Percentiles rank a stretch among this genome's conserved stretches.
These are phyloP conservation scores for Zosterops hypoxanthus DNA, from an alignment of 2,113 vertebrate species.

Conservation along the genomic window DNA sequence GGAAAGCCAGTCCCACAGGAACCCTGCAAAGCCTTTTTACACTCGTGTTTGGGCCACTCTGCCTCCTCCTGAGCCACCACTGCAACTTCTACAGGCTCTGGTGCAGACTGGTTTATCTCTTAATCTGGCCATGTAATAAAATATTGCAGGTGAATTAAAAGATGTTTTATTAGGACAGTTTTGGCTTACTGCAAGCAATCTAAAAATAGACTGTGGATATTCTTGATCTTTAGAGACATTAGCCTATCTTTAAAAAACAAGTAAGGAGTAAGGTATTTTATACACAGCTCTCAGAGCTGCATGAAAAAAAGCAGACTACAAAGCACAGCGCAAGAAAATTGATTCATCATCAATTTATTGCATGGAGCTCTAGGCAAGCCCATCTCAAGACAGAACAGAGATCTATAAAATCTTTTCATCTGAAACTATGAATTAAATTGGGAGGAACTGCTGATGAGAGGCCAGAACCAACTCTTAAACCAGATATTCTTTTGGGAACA, in stretches of 20 bases:
- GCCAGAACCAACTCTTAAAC: not conserved
- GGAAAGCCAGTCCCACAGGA: not conserved
- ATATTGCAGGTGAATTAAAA: not conserved
- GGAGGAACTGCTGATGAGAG: conserved; percentile 18
- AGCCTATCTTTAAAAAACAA: conserved; percentile 28
- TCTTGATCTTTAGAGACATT: conserved; percentile 1
- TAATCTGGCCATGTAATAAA: not conserved
- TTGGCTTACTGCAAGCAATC: not conserved
- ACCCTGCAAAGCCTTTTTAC: not conserved
- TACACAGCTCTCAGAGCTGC: not conserved
- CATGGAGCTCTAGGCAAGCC: conserved; percentile 31
- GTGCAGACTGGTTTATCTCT: not conserved
- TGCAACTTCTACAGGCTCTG: not conserved
- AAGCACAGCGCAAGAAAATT: conserved; percentile 27
- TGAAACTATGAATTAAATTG: conserved; percentile 46
- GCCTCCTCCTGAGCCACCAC: accelerated
- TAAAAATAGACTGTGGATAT: conserved; percentile 7
- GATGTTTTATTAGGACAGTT: not conserved
- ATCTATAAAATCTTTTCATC: conserved; percentile 59
- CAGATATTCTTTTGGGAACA: not conserved
- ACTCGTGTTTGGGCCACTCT: not conserved
- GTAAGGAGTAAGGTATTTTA: conserved; percentile 34
- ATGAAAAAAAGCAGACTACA: conserved; percentile 35
- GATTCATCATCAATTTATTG: conserved; percentile 68
- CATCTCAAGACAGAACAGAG: conserved; percentile 31